These are phyloP conservation scores for Neoarius graeffei DNA, from an alignment of 2,113 vertebrate species.

Conservation along the genomic window DNA sequence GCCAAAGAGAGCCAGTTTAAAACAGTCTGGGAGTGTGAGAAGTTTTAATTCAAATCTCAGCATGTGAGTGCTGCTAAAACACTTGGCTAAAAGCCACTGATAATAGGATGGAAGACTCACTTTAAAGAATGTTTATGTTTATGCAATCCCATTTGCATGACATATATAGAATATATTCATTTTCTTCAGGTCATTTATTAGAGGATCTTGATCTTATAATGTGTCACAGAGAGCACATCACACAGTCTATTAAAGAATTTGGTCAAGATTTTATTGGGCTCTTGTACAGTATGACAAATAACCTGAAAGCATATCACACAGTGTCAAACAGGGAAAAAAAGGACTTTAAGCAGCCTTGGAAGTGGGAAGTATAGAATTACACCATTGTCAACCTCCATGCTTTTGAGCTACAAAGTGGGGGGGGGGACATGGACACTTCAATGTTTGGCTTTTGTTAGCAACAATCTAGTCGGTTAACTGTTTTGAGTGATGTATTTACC, in stretches of 20 bases:
- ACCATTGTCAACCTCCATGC: background rate
- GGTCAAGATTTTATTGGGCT: too few relatives aligned
- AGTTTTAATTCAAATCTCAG: background rate
- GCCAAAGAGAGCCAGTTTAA: background rate
- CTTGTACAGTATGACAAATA: background rate
- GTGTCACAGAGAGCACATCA: background rate
- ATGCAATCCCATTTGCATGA: background rate
- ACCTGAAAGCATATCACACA: background rate
- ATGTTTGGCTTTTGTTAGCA: background rate
- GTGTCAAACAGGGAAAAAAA: background rate
- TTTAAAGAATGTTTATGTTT: background rate
- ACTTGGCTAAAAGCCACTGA: background rate
- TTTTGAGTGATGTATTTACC: background rate
- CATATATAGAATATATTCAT: background rate
- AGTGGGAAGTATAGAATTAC: slow-evolving; percentile 13
- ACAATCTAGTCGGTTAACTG: background rate
- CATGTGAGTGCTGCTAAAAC: background rate
- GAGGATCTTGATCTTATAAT: background rate
- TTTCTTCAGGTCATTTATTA: background rate
- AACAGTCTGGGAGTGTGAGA: background rate
- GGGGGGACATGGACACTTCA: too few relatives aligned
- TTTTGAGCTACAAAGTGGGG: slow-evolving; percentile 2
- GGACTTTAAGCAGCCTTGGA: background rate
- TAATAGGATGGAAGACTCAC: background rate
- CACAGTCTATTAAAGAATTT: background rate